Conservation (phyloP, 2,888 invertebrate genomes). For the Alloplasta piceator region DNA sequence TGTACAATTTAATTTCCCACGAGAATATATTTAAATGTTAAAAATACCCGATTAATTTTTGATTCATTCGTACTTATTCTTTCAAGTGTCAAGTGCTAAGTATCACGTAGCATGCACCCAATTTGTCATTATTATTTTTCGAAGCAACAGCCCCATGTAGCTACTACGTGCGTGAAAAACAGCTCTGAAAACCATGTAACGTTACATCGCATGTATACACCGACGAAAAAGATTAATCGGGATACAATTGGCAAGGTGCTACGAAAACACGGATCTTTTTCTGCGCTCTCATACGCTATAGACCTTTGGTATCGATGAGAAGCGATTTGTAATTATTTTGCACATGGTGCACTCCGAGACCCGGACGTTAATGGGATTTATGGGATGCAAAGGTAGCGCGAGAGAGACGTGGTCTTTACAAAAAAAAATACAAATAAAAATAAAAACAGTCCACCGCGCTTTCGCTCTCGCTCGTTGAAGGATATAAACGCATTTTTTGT, state of each 20-base stretch:
- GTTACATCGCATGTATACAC: not conserved
- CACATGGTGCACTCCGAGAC: slow-evolving; percentile 40
- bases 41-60: too few species aligned
- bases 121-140: slow-evolving; percentile 64
- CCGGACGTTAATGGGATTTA: slow-evolving; percentile 58
- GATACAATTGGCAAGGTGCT: slow-evolving; percentile 28
- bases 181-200: slow-evolving; percentile 6
- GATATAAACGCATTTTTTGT: slow-evolving; percentile 21
- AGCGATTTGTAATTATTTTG: slow-evolving; percentile 59
- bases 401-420: slow-evolving; percentile 16
- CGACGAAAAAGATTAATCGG: slow-evolving; percentile 44
- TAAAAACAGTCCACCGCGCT: not conserved
- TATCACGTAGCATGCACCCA: slow-evolving; percentile 46
- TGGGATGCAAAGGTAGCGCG: slow-evolving; percentile 36
- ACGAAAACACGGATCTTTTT: slow-evolving; percentile 10
- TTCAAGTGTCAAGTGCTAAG: slow-evolving; percentile 58
- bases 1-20: too few species aligned
- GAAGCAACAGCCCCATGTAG: slow-evolving; percentile 53
- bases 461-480: not conserved
- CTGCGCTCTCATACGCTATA: not conserved
- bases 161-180: slow-evolving; percentile 33
- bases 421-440: slow-evolving; percentile 1
- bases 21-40: slow-evolving; percentile 21
- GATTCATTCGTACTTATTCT: slow-evolving; percentile 41
- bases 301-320: slow-evolving; percentile 55